These are phyloP conservation scores for Zaprionus obscuricornis DNA, from an alignment of 2,888 invertebrate species.

Conservation along the genomic window DNA sequence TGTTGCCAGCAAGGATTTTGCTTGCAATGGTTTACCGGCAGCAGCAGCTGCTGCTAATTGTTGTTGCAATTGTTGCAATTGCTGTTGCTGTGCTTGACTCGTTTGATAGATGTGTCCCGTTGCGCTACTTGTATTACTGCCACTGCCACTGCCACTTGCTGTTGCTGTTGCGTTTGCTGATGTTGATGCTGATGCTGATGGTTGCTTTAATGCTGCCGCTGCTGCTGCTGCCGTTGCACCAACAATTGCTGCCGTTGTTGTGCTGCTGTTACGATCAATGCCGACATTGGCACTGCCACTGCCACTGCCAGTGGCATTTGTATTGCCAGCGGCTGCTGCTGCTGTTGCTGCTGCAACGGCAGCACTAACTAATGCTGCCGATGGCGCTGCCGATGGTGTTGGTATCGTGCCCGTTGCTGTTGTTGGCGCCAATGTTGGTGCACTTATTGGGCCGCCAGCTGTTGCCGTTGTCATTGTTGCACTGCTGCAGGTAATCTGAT, in stretches of 20 bases:
- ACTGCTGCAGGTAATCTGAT: constrained; percentile 84
- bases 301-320: constrained; percentile 7
- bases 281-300: neutral
- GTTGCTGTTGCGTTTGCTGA: constrained; percentile 93
- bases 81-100: constrained; percentile 61
- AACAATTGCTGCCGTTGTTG: constrained; percentile 59
- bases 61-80: constrained; percentile 84
- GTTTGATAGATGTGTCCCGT: constrained; percentile 67
- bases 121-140: constrained; percentile 91
- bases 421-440: constrained; percentile 47
- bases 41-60: constrained; percentile 95
- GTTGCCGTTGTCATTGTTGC: constrained; percentile 84
- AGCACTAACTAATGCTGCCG: constrained; percentile 55
- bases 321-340: constrained; percentile 42
- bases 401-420: constrained; percentile 48
- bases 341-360: constrained; percentile 60
- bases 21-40: constrained; percentile 97
- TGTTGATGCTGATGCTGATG: constrained; percentile 73
- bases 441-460: constrained; percentile 79
- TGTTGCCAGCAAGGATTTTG: constrained; percentile 96
- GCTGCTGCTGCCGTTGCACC: constrained; percentile 47
- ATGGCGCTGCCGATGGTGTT: constrained; percentile 51
- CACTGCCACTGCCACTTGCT: too few relatives aligned
- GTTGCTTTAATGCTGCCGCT: constrained; percentile 49
- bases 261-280: constrained; percentile 57